These are phyloP conservation scores for Astatotilapia flaviijosephi DNA, from an alignment of 2,113 vertebrate genomes.

Conservation along the genomic window DNA sequence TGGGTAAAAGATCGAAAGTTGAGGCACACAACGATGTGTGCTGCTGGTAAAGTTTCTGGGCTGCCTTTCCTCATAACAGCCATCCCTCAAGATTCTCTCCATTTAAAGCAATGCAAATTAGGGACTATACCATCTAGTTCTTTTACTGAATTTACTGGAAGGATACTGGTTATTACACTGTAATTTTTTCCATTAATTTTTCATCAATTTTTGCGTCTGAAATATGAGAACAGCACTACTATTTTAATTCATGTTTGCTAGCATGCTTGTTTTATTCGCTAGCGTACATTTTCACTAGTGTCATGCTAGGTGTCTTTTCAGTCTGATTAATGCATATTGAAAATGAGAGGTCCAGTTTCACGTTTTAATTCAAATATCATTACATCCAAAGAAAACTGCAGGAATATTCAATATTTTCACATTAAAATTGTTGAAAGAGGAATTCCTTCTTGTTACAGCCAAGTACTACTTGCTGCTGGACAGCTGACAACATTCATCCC, in stretches of 20 bases:
- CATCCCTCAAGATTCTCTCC: background rate
- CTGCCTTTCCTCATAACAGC: background rate
- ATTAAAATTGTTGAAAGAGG: background rate
- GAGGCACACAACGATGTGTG: background rate
- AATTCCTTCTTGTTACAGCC: background rate
- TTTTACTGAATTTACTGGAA: background rate
- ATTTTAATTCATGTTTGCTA: rapidly evolving
- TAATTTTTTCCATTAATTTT: background rate
- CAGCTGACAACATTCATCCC: background rate
- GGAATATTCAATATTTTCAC: background rate
- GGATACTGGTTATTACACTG: background rate
- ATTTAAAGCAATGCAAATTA: background rate
- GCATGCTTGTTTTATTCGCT: background rate
- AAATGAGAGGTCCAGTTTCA: background rate
- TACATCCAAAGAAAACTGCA: background rate
- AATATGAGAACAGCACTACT: background rate
- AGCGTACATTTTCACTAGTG: background rate
- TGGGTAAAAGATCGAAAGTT: background rate
- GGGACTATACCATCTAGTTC: background rate
- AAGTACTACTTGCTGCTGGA: background rate
- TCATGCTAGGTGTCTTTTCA: background rate
- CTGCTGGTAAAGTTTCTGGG: background rate
- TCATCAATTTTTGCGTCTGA: rapidly evolving
- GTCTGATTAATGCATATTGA: background rate
- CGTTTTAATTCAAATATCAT: background rate